Base-by-base conservation (phyloP, 2,113 vertebrate genomes). In the Gobius niger region DNA sequence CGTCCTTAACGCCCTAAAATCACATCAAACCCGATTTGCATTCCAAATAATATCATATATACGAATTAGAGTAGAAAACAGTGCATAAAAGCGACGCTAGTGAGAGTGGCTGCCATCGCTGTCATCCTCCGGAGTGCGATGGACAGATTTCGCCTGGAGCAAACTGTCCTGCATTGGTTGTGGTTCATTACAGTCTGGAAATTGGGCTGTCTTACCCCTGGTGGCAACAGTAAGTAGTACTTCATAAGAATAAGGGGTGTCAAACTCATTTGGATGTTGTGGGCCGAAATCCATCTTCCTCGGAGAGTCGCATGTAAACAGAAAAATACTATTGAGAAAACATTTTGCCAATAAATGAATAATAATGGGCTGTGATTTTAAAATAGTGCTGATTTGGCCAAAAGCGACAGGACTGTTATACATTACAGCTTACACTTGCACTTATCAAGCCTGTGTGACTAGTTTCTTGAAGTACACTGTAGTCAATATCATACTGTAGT, bases 101-200 rank as follows among this genome's bases (percentile, higher is more conserved):
- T 9, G 66, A 19, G 63, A 13, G 9, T 53, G 18, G 53, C 54
- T 19, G 63, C 68, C 44, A 60, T 60, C 40, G 57, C 72, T 81
- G 78, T 77, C 83, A 82, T 77, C 7, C 40, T 60, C 46, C 76
- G 57, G 11, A 73, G 60, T 56, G 53, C 15, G 63, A 14, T 49
- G 67, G 63, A 63, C 75, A 63, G 75, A 78, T 77, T 82, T 67
- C 4, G 41, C 52, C 65, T 73, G 66, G 70, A 53, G 46, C 71
- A 68, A 44, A 7, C 34, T 12, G 44, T 67, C 63, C 79, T 46
- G 42, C 49, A 34, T 2, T 34, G 24, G 24, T 34, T 34, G 24
- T 34, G 24, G 24, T 34, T 34, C 24, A 34, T 34, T 34, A 42
- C 3, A 69, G 47, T 68, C 46, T 13, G 34, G n/a, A 8, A n/a